A percentile compares a stretch with the other conserved stretches of the same genome.
phyloP scores from a whole-genome alignment of 2,888 invertebrate species.

The Temnothorax unifasciatus region DNA sequence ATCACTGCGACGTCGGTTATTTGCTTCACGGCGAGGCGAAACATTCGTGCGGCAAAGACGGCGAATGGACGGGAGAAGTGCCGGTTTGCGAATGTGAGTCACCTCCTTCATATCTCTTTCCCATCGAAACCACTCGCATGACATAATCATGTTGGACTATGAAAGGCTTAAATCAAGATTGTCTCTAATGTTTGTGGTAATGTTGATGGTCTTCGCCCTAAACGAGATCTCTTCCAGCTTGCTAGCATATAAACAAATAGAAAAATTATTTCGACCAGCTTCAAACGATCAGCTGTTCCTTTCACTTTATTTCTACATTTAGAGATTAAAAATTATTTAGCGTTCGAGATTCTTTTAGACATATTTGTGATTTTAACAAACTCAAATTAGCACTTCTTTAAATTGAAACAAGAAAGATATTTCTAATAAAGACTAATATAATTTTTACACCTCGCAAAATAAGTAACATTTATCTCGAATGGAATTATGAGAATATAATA shows the following conservation, averaged over 20 bases:
- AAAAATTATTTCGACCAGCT: background rate
- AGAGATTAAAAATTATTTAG: background rate
- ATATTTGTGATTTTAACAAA: background rate
- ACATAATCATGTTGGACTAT: constrained; percentile 9
- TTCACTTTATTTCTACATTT: background rate
- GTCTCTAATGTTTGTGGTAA: background rate
- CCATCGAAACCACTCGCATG: constrained; percentile 17
- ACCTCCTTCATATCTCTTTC: constrained; percentile 23
- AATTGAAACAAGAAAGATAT: background rate
- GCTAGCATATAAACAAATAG: background rate
- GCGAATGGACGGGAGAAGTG: constrained; percentile 94
- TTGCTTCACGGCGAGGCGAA: constrained; percentile 91
- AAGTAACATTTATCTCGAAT: background rate
- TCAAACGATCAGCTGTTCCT: background rate
- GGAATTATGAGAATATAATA: background rate
- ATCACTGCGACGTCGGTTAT: constrained; percentile 95
- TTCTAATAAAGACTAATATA: background rate
- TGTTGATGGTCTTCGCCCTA: background rate
- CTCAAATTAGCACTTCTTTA: background rate
- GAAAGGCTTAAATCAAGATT: constrained; percentile 33
- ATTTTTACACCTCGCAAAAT: background rate
- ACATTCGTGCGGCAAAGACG: constrained; percentile 91
- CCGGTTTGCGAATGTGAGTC: constrained; percentile 94
- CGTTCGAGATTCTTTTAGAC: background rate
- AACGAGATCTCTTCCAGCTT: background rate